Evolutionary conservation across 2,888 invertebrate species (phyloP).

Genomic region (Rhyacophila evoluta): DNA sequence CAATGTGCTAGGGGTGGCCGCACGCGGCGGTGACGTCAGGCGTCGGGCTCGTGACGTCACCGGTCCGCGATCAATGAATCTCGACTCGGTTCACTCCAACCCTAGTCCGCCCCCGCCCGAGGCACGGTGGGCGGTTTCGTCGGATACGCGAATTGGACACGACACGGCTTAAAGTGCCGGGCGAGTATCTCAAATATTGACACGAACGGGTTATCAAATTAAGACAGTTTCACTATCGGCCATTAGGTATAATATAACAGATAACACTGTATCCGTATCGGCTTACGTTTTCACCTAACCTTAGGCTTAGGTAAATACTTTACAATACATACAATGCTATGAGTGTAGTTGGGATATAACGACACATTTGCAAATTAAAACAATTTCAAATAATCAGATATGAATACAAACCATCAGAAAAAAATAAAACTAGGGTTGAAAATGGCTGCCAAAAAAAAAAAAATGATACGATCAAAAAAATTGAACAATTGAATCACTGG

Average conservation of each 20-base stretch:
- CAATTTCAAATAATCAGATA: too few relatives aligned
- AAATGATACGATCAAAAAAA: too few relatives aligned
- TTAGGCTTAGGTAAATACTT: too few relatives aligned
- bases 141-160: not conserved
- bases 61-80: conserved; percentile 49
- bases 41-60: conserved; percentile 46
- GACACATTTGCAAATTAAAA: too few relatives aligned
- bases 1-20: not conserved
- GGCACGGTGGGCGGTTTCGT: not conserved
- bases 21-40: conserved; percentile 37
- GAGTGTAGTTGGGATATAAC: too few relatives aligned
- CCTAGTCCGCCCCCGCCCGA: conserved; percentile 33
- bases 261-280: too few relatives aligned
- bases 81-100: conserved; percentile 26
- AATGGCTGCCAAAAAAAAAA: too few relatives aligned
- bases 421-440: too few relatives aligned
- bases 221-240: not conserved
- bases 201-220: not conserved
- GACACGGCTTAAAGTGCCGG: conserved; percentile 9
- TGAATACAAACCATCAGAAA: too few relatives aligned
- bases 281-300: too few relatives aligned
- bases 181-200: not conserved
- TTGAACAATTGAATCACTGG: too few relatives aligned
- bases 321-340: too few relatives aligned
- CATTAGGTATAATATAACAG: not conserved